phyloP scores from a whole-genome alignment of 2,113 vertebrate species.

The Hemicordylus capensis region DNA sequence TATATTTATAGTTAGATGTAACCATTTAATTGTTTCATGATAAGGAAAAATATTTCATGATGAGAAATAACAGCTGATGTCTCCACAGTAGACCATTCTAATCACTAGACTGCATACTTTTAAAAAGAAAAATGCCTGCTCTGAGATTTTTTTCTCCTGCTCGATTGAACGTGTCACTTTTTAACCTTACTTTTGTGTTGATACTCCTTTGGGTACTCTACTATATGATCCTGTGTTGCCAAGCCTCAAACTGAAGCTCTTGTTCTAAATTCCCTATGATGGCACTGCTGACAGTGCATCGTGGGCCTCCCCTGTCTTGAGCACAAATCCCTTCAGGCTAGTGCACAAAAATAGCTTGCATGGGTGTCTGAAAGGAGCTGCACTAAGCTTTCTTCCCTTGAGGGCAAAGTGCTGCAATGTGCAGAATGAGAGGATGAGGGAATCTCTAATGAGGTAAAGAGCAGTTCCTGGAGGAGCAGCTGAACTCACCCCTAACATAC shows the following conservation, averaged over 20 bases:
- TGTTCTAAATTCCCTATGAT: not conserved
- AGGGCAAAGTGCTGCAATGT: not conserved
- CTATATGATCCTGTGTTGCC: not conserved
- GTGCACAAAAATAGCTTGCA: not conserved
- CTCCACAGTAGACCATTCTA: not conserved
- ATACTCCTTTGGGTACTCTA: not conserved
- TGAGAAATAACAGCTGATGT: not conserved
- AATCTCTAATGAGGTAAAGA: not conserved
- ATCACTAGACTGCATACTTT: not conserved
- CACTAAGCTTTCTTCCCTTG: not conserved
- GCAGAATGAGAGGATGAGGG: accelerated
- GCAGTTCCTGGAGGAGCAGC: not conserved
- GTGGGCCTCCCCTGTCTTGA: not conserved
- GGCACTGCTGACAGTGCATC: not conserved
- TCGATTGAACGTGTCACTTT: not conserved
- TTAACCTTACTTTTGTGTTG: not conserved
- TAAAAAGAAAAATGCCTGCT: not conserved
- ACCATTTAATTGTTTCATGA: not conserved
- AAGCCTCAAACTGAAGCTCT: not conserved
- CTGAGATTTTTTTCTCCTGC: not conserved
- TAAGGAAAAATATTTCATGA: not conserved
- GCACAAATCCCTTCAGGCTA: not conserved
- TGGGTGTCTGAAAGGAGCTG: not conserved
- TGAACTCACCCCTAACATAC: accelerated
- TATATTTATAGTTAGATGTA: not conserved